Evolutionary conservation across 2,888 invertebrate species (phyloP).

Genomic region (Ditula angustiorana): DNA sequence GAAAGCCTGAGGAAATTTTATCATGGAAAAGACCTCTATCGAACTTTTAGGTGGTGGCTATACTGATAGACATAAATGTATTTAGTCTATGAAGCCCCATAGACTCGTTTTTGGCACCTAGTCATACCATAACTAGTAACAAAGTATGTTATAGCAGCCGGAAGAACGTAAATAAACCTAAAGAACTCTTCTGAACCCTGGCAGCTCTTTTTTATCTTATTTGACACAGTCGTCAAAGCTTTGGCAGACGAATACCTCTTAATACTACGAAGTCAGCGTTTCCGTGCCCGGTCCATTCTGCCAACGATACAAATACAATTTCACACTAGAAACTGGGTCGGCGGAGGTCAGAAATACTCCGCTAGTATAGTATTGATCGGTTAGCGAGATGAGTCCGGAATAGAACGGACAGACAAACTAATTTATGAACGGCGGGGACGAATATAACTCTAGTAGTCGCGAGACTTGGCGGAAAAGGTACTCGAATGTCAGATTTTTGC

Average conservation of each 20-base stretch:
- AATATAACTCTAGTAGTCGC: slow-evolving; percentile 5
- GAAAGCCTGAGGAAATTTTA: too few relatives aligned
- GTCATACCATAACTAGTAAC: too few relatives aligned
- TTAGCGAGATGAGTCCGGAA: slow-evolving; percentile 6
- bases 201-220: not conserved
- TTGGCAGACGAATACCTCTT: not conserved
- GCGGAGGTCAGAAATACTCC: slow-evolving; percentile 29
- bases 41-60: too few relatives aligned
- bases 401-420: slow-evolving; percentile 30
- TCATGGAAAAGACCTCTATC: too few relatives aligned
- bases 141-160: too few relatives aligned
- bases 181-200: not conserved
- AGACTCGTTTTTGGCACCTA: too few relatives aligned
- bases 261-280: not conserved
- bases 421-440: slow-evolving; percentile 31
- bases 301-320: not conserved
- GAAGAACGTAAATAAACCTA: not conserved
- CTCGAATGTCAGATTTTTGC: not conserved
- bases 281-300: not conserved
- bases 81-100: too few relatives aligned
- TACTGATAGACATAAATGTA: too few relatives aligned
- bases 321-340: slow-evolving; percentile 15
- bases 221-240: not conserved
- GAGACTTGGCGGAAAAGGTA: not conserved
- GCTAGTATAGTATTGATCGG: slow-evolving; percentile 28